Base-by-base conservation (phyloP, 2,888 invertebrate genomes). In the Pedicia rivosa region DNA sequence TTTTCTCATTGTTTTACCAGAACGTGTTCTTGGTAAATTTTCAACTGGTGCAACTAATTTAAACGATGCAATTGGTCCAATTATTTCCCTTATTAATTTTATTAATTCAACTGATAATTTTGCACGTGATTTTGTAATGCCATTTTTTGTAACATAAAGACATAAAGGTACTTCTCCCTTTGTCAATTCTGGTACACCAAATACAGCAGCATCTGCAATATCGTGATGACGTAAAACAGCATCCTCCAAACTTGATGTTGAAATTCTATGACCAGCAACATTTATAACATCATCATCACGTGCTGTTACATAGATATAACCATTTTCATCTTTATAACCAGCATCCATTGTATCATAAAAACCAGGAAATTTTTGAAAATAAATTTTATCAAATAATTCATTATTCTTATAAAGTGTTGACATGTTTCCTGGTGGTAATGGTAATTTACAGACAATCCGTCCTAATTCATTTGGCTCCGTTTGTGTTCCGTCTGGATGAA, bases 281-380 rank as follows among this genome's bases (percentile, higher is more conserved):
- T 94, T 94, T 49, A 94, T 92, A 13, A 62, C 82, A 59, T 94
- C 94, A 62, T 94, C 94, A 41, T 86, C 88, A 22, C 94, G 67
- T 0, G 91, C 83, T 35, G 88, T 84, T 10, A 94, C 87, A 60
- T 79, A 87, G 2, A 94, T 69, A 38, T 83, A 83, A 1, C 88
- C 88, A 45, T 78, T 73, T 37, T 78, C 72, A 51, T 88, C 87
- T 39, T 74, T 69, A 57, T 80, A 86, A 0, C 92, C 94, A 1
- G 88, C 88, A 54, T 94, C 94, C 82, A 91, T 91, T 0, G 92
- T 92, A 52, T 92, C 91, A 53, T 94, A 60, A 43, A 51, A 59
- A 2, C 59, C 60, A 33, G 81, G 80, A 59, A 74, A 86, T 48
- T 71, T 73, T 24, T 73, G 71, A 52, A 91, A 94, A 57, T 94